Evolutionary conservation across 2,797 vertebrate species (phyloP).

Genomic region (Peromyscus eremicus): DNA sequence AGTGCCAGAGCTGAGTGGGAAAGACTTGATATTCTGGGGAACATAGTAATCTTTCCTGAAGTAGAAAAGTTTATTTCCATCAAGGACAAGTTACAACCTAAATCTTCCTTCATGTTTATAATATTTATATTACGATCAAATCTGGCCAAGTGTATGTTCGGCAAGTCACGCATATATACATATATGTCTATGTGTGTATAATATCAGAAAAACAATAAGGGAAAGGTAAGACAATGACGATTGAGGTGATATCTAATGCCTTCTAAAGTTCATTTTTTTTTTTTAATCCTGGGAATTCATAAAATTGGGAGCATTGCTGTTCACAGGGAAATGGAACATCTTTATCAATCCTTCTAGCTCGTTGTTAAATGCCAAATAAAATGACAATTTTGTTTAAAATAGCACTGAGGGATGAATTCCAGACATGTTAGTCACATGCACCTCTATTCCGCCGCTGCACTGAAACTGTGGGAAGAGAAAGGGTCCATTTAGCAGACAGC

Average conservation of each 20-base stretch:
- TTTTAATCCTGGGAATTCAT: conserved; percentile 19
- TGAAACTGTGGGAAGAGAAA: not conserved
- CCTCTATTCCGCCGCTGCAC: not conserved
- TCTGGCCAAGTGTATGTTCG: not conserved
- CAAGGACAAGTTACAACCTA: not conserved
- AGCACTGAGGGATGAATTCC: conserved; percentile 1
- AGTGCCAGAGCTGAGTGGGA: not conserved
- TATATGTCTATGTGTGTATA: not conserved
- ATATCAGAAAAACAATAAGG: not conserved
- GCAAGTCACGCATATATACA: not conserved
- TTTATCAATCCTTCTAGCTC: conserved; percentile 31
- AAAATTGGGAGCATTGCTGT: conserved; percentile 24
- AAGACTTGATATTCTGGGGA: not conserved
- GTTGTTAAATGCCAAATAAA: conserved; percentile 33
- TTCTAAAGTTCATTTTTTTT: conserved; percentile 39
- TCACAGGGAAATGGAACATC: conserved; percentile 3
- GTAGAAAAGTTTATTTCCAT: not conserved
- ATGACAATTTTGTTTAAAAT: not conserved
- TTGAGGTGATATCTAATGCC: not conserved
- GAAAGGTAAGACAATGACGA: not conserved
- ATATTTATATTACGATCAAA: conserved; percentile 21
- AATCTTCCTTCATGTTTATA: conserved; percentile 10
- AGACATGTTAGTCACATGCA: not conserved
- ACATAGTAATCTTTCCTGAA: not conserved
- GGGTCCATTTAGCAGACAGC: not conserved